Base-by-base conservation (phyloP, 1,140 invertebrate genomes). In the Halyomorpha halys region DNA sequence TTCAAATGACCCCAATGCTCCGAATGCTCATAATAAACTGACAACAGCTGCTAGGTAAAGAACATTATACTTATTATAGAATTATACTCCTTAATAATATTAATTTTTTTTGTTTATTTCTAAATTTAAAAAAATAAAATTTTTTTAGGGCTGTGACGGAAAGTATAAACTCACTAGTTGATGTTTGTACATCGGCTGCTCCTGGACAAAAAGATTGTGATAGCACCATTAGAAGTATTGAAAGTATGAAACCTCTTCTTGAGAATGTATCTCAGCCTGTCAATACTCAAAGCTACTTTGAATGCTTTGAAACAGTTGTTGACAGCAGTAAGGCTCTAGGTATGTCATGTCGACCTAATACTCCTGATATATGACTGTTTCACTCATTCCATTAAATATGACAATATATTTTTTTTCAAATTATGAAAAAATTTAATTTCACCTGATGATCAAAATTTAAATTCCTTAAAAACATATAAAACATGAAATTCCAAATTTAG, bases 181-280 rank as follows among this genome's bases (percentile, higher is more conserved):
- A 86, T 69, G 80, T 85, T 1, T 88, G 84, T 69, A 86, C 83
- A 0, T 86, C 83, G 49, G 80, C 84, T 15, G 83, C 84, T 1
- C 93, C 74, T 68, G 90, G 94, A 0, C 92, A 97, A 77, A 95
- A 92, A 73, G 96, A 98, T 72, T 98, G 94, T 75, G 94, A 96
- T 72, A 95, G 91, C 72, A 94, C 96, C 2, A 86, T 97, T n/a
- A 80, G 93, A 63, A 90, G 90, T 72, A 97, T 98, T 65, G 85
- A 94, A 73, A 85, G 89, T 47, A 86, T 91, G 76, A 81, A 83
- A 18, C 84, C 86, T 5, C 77, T 96, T 44, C 76, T 97, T 27
- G 87, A 94, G 66, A 86, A 92, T 75, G 90, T 94, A 1, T 84
- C 81, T 61, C 89, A 97, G 73, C 91, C 94, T 0, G 80, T 97